A percentile compares a stretch with the other conserved stretches of the same genome.
Conservation (phyloP, 1,140 invertebrate species). For the Apis laboriosa region DNA sequence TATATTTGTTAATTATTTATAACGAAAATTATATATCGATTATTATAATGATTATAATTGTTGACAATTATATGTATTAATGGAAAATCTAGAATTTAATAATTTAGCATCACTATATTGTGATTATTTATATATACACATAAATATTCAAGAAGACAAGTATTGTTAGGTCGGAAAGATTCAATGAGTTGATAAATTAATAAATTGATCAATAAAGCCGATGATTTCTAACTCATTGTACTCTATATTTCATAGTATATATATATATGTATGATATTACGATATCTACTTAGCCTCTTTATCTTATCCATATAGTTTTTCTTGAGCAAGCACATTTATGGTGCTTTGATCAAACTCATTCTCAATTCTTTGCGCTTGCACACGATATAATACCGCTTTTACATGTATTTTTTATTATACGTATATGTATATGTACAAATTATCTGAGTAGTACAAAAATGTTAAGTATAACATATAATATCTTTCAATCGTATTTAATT, state of each 20-base stretch:
- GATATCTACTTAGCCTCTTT: conserved; percentile 35
- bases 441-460: neutral
- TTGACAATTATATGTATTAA: too few species aligned
- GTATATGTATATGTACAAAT: neutral
- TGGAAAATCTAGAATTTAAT: too few species aligned
- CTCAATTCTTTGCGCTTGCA: neutral
- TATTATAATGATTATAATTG: too few species aligned
- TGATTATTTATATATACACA: neutral
- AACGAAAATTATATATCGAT: too few species aligned
- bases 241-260: neutral
- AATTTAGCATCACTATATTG: too few species aligned
- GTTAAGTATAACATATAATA: neutral
- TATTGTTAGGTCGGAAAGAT: conserved; percentile 1
- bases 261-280: conserved; percentile 14
- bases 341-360: neutral
- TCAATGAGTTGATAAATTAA: conserved; percentile 8
- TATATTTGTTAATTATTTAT: too few species aligned
- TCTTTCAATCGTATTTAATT: neutral
- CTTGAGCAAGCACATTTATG: conserved; percentile 47
- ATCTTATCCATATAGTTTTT: conserved; percentile 40
- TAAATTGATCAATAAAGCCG: conserved; percentile 30
- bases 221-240: conserved; percentile 14
- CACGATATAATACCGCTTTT: conserved; percentile 4
- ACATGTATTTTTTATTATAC: neutral
- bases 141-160: conserved; percentile 43